Percentiles rank a stretch among this genome's conserved stretches.
phyloP scores from a whole-genome alignment of 2,888 invertebrate species.

The Nebria salina region DNA sequence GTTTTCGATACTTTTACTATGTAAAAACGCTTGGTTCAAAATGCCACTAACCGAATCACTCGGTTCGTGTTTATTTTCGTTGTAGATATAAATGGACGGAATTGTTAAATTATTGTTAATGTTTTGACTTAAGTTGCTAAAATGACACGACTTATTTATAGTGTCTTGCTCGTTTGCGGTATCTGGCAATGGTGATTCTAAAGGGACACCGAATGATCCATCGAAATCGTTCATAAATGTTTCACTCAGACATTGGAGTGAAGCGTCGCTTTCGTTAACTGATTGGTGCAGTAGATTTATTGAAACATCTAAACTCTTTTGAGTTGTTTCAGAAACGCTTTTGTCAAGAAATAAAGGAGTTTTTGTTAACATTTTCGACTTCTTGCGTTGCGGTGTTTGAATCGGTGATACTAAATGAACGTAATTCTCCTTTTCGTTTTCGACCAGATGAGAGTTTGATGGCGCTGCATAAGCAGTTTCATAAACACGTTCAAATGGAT shows the following conservation, averaged over 20 bases:
- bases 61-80: constrained; percentile 15
- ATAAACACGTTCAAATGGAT: constrained; percentile 31
- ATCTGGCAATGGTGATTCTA: constrained; percentile 27
- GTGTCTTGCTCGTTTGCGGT: constrained; percentile 14
- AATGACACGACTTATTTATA: neutral
- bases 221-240: constrained; percentile 17
- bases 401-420: constrained; percentile 28
- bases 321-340: constrained; percentile 6
- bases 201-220: constrained; percentile 11
- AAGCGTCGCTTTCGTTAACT: constrained; percentile 17
- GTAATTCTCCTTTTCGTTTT: constrained; percentile 30
- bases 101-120: neutral
- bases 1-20: neutral
- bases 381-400: constrained; percentile 30
- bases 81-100: constrained; percentile 11
- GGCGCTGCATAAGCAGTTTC: neutral
- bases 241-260: constrained; percentile 34
- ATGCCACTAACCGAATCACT: constrained; percentile 1
- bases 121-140: neutral
- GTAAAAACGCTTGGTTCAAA: constrained; percentile 32
- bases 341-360: constrained; percentile 18
- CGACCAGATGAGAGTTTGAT: neutral
- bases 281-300: neutral
- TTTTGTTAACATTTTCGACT: constrained; percentile 11
- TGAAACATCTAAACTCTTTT: neutral